Conservation (phyloP, 1,140 invertebrate genomes). For the Philopotamus ludificatus region DNA sequence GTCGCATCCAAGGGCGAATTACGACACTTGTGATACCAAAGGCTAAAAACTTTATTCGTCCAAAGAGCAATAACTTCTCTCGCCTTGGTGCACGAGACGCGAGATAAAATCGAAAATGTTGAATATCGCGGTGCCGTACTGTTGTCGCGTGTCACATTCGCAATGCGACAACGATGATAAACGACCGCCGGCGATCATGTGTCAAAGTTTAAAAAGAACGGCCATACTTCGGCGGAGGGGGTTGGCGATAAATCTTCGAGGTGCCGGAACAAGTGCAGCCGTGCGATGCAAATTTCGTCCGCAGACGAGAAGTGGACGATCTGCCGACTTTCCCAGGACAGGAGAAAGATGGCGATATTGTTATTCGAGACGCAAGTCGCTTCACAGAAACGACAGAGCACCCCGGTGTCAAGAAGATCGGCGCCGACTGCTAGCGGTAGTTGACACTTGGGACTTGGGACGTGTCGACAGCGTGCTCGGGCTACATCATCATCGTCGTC, state of each 20-base stretch:
- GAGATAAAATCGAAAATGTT: no score
- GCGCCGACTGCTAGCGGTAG: conserved; percentile 25
- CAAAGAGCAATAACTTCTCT: no score
- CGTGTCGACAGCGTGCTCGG: no score
- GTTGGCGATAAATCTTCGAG: neutral
- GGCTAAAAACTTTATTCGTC: no score
- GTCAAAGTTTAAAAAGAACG: neutral
- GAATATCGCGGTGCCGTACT: no score
- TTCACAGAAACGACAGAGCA: conserved; percentile 11
- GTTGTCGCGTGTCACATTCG: neutral
- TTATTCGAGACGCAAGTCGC: conserved; percentile 5
- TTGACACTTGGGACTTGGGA: conserved; percentile 29
- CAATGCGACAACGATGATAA: neutral
- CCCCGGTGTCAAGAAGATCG: neutral
- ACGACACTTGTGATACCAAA: no score
- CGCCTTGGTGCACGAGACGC: no score
- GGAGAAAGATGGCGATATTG: conserved; percentile 9
- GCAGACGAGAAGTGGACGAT: no score
- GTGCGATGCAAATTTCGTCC: neutral
- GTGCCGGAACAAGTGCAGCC: neutral
- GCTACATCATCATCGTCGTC: no score
- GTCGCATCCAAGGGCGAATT: no score
- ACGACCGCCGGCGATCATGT: no score
- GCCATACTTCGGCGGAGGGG: neutral
- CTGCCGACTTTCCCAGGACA: conserved; percentile 20